Conservation (phyloP, 1,140 invertebrate genomes). For the Ectropis grisescens region DNA sequence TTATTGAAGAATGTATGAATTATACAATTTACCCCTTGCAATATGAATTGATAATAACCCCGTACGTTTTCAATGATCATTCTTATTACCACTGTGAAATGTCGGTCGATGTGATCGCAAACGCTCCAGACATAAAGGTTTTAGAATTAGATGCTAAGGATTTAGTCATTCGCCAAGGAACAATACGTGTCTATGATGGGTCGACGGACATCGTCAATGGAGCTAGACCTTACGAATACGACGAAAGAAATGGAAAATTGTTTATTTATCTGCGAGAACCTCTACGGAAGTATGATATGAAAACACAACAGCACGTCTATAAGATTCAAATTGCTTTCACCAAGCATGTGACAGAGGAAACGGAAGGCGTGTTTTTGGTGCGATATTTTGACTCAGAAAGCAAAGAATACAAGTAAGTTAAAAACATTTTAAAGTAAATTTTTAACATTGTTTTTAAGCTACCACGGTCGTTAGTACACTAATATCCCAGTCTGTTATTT, state of each 20-base stretch:
- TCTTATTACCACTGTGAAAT: constrained; percentile 47
- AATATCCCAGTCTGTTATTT: too few species aligned
- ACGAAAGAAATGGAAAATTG: constrained; percentile 34
- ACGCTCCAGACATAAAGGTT: constrained; percentile 37
- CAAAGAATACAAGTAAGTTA: constrained; percentile 28
- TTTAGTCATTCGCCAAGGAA: constrained; percentile 32
- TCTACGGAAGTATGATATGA: constrained; percentile 26
- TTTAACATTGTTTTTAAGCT: too few species aligned
- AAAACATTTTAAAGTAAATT: too few species aligned
- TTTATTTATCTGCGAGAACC: constrained; percentile 44
- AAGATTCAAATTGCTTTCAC: constrained; percentile 37
- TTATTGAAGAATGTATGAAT: constrained; percentile 54
- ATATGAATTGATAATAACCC: constrained; percentile 47
- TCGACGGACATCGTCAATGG: constrained; percentile 33
- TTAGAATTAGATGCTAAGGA: constrained; percentile 50
- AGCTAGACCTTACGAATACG: constrained; percentile 37
- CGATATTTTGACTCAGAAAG: constrained; percentile 29
- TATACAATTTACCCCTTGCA: constrained; percentile 60
- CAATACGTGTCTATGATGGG: constrained; percentile 33
- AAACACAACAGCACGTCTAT: constrained; percentile 25
- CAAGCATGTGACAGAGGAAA: constrained; percentile 28
- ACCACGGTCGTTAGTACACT: too few species aligned
- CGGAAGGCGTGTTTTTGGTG: constrained; percentile 34
- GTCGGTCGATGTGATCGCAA: constrained; percentile 45
- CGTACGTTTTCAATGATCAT: constrained; percentile 28